Evolutionary conservation across 2,797 vertebrate genomes (phyloP).

Genomic region (Echeneis naucrates): DNA sequence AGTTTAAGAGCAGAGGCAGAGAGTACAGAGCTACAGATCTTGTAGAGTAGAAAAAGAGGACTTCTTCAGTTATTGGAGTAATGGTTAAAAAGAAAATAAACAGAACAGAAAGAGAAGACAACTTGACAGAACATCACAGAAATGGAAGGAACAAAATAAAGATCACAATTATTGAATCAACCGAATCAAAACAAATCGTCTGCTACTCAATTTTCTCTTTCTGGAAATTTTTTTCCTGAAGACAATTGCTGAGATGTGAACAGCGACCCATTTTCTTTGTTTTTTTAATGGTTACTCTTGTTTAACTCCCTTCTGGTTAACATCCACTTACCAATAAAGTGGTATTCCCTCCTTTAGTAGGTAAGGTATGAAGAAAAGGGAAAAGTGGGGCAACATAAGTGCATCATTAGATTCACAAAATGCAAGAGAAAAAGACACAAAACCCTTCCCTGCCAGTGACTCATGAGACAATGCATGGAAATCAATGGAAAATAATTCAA

Average conservation of each 20-base stretch:
- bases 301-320: constrained; percentile 99
- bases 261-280: constrained; percentile 95
- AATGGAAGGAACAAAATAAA: constrained; percentile 94
- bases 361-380: constrained; percentile 99
- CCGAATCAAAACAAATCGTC: constrained; percentile 94
- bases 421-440: constrained; percentile 99
- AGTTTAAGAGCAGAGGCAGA: constrained; percentile 81
- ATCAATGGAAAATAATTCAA: constrained; percentile 84
- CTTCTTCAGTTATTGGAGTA: constrained; percentile 80
- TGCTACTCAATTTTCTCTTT: constrained; percentile 91
- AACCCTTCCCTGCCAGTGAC: constrained; percentile 92
- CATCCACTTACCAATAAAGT: constrained; percentile 99
- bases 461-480: constrained; percentile 88
- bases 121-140: constrained; percentile 96
- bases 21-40: constrained; percentile 84
- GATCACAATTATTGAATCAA: constrained; percentile 98
- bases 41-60: constrained; percentile 85
- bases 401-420: constrained; percentile 99
- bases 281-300: constrained; percentile 88
- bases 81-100: constrained; percentile 86
- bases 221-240: constrained; percentile 93
- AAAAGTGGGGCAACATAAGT: constrained; percentile 99
- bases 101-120: constrained; percentile 87
- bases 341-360: constrained; percentile 99
- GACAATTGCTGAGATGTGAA: constrained; percentile 98